Evolutionary conservation across 2,888 invertebrate genomes (phyloP).

Genomic region (Apoderus coryli): DNA sequence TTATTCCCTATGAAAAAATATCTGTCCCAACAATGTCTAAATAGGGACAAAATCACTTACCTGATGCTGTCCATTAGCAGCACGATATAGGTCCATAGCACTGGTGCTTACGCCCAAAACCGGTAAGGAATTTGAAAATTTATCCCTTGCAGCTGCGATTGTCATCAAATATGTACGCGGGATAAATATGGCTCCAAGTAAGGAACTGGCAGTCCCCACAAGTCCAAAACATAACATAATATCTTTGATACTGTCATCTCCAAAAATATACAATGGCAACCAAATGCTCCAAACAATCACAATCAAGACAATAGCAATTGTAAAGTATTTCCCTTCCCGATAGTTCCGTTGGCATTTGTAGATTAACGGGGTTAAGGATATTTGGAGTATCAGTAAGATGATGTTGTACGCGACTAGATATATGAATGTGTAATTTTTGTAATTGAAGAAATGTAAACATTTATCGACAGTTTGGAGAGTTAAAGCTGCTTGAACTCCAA

Average conservation of each 20-base stretch:
- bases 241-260: constrained; percentile 39
- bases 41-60: too few species aligned
- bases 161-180: constrained; percentile 56
- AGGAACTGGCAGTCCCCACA: constrained; percentile 45
- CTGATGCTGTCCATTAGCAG: too few species aligned
- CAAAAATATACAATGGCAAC: constrained; percentile 39
- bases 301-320: constrained; percentile 39
- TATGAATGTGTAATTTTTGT: constrained; percentile 33
- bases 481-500: constrained; percentile 43
- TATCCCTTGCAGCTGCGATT: constrained; percentile 44
- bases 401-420: constrained; percentile 45
- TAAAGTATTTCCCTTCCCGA: constrained; percentile 45
- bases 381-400: constrained; percentile 40
- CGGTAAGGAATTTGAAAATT: constrained; percentile 39
- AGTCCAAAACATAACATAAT: constrained; percentile 44
- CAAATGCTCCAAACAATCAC: constrained; percentile 45
- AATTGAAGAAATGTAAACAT: constrained; percentile 36
- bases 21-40: too few species aligned
- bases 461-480: constrained; percentile 34
- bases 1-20: too few species aligned
- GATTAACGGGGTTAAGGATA: constrained; percentile 45
- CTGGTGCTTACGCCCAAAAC: constrained; percentile 33
- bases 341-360: constrained; percentile 51
- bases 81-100: constrained; percentile 33
- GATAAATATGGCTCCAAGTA: constrained; percentile 48